Evolutionary conservation across 2,113 vertebrate genomes (phyloP).

Genomic region (Campylorhamphus procurvoides): DNA sequence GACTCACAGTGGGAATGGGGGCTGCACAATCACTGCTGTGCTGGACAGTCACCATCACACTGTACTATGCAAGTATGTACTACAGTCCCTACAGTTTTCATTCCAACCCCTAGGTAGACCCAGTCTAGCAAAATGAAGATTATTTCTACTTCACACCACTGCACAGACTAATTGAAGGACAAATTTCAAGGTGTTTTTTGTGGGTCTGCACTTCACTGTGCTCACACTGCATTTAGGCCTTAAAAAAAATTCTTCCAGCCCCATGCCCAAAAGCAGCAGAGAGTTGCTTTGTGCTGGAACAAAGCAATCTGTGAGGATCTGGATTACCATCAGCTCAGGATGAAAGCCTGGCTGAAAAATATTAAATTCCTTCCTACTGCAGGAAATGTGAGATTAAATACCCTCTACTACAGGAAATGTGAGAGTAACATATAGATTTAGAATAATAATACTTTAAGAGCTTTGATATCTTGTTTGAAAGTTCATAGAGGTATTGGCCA

Average conservation of each 20-base stretch:
- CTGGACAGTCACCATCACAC: neutral
- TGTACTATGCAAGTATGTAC: rapidly evolving
- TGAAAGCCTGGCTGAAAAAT: neutral
- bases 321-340: neutral
- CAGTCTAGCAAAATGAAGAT: neutral
- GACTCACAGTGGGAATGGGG: neutral
- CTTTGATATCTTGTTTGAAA: neutral
- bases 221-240: neutral
- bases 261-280: neutral
- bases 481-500: neutral
- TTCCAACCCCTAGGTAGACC: neutral
- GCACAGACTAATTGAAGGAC: neutral
- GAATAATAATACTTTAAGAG: neutral
- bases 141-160: neutral
- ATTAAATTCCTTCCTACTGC: neutral
- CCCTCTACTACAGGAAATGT: neutral
- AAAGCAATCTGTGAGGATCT: neutral
- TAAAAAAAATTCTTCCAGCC: neutral
- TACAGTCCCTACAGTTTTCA: neutral
- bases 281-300: neutral
- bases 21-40: neutral
- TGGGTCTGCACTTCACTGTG: neutral
- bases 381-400: neutral
- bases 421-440: neutral
- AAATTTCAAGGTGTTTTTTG: neutral